These are phyloP conservation scores for Eristalis pertinax DNA, from an alignment of 2,888 invertebrate genomes.

Conservation along the genomic window DNA sequence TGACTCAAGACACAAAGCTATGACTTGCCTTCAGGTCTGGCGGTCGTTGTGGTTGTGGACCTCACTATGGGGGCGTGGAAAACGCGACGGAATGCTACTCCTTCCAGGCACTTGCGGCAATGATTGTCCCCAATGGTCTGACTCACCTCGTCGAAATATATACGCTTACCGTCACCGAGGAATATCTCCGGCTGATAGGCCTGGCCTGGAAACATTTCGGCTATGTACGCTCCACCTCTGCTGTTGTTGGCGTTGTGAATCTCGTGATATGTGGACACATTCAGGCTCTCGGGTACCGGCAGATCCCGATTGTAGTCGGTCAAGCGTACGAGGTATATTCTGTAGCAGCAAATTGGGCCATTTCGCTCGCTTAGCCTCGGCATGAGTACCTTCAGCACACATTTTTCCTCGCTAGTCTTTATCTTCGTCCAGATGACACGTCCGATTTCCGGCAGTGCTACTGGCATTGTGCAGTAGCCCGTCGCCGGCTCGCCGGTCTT, in stretches of 20 bases:
- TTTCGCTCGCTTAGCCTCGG: conserved; percentile 92
- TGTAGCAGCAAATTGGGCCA: conserved; percentile 93
- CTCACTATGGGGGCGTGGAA: conserved; percentile 33
- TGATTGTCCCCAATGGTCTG: conserved; percentile 76
- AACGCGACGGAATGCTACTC: conserved; percentile 73
- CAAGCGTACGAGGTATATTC: conserved; percentile 89
- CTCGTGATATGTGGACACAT: conserved; percentile 87
- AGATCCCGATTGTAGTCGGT: conserved; percentile 84
- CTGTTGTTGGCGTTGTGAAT: conserved; percentile 86
- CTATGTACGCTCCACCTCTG: conserved; percentile 89
- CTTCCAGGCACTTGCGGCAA: conserved; percentile 78
- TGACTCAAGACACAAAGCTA: not conserved
- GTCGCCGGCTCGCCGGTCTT: conserved; percentile 87
- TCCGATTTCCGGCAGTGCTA: conserved; percentile 86
- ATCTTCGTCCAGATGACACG: conserved; percentile 84
- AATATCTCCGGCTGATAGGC: conserved; percentile 86
- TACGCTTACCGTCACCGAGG: conserved; percentile 86
- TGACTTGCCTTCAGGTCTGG: conserved; percentile 66
- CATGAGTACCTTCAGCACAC: conserved; percentile 88
- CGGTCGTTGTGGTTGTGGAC: conserved; percentile 51
- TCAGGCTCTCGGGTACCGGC: conserved; percentile 87
- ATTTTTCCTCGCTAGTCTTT: conserved; percentile 84
- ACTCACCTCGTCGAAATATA: conserved; percentile 74
- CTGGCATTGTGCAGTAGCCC: conserved; percentile 86
- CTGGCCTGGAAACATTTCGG: conserved; percentile 90